Evolutionary conservation across 2,888 invertebrate genomes (phyloP), one percentile per base, ranked within the genome.

Genomic region (Hemithea aestivaria): DNA sequence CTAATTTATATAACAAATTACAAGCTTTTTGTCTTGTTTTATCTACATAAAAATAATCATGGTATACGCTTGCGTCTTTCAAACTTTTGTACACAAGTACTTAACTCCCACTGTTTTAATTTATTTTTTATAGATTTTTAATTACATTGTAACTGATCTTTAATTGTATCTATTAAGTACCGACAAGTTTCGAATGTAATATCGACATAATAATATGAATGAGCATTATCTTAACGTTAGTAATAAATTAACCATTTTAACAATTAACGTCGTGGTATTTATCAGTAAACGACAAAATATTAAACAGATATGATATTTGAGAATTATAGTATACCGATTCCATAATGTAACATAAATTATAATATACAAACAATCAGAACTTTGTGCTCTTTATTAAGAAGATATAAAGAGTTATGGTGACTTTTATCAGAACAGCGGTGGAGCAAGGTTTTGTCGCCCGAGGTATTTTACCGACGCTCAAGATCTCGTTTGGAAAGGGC

Each of bases 301-400:
- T 48, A 12, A 31, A 39, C n/a, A 32, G 23, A 40, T 28, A 48
- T 28, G 35, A 40, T 35, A 43, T 43, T 41, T n/a, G n/a, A 39
- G 35, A 40, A 48, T 16, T 16, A 16, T 16, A 24, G 25, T 34
- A n/a, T 24, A 31, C 29, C 22, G 37, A 36, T 40, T 35, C 21
- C 28, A 40, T 42, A 44, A 44, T 36, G 24, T 21, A 31, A 24
- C 25, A 41, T 48, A 38, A 39, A 35, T 43, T 37, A 26, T 36
- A 36, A 27, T 40, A 29, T 4, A 37, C 30, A 37, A 37, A n/a
- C n/a, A 31, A 37, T 43, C 37, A 40, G 27, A 27, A 30, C n/a
- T 7, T 4, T 38, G 35, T 38, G 7, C 27, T 30, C 21, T 31
- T 9, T 21, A 24, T 0, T 23, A 29, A 28, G 23, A 9, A 20